These are phyloP conservation scores for Dasyurus viverrinus DNA, from an alignment of 2,113 vertebrate species.

Conservation along the genomic window DNA sequence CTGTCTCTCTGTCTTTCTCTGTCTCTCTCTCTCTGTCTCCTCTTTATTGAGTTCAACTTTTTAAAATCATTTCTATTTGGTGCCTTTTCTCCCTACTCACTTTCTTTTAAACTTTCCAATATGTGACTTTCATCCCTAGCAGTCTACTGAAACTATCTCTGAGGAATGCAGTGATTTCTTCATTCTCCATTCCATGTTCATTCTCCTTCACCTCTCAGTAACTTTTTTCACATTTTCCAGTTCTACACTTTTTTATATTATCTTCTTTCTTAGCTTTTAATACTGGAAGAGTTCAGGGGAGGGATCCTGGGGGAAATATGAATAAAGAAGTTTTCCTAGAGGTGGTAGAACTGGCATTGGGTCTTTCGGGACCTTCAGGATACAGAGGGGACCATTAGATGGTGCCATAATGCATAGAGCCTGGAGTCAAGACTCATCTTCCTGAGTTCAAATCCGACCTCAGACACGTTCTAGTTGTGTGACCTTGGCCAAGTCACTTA, in stretches of 20 bases:
- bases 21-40: background rate
- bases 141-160: background rate
- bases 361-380: background rate
- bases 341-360: background rate
- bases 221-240: background rate
- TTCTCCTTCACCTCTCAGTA: background rate
- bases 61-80: background rate
- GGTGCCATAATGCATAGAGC: too few relatives aligned
- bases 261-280: background rate
- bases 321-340: background rate
- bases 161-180: background rate
- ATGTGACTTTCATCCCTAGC: background rate
- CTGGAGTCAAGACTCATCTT: too few relatives aligned
- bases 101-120: background rate
- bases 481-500: too few relatives aligned
- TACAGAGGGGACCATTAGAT: background rate
- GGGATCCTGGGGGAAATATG: background rate
- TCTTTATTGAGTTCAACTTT: background rate
- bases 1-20: background rate
- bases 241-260: background rate
- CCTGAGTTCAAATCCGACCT: too few relatives aligned
- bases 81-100: background rate
- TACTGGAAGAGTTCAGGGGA: background rate
- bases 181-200: background rate
- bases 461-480: too few relatives aligned